Evolutionary conservation across 2,797 vertebrate genomes (phyloP), one percentile per base, ranked within the genome.

Genomic region (Micrastur ruficollis): DNA sequence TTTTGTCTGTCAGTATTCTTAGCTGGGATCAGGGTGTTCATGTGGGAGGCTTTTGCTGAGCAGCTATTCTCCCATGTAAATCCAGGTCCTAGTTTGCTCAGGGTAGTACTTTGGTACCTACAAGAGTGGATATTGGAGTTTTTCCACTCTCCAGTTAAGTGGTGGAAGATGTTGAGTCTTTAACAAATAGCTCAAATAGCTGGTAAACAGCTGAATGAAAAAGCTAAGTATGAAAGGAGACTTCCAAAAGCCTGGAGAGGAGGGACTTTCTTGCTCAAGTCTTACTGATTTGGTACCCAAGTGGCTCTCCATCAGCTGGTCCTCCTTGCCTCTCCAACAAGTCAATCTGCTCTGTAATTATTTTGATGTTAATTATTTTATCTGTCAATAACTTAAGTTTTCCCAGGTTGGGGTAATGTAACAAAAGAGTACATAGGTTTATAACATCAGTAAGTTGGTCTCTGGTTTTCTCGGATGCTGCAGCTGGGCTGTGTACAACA

Each of bases 381-480:
- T 56, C 12, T 71, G 46, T 47, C 31, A 47, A 1, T 23, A 63
- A 22, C 4, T 0, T 1, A 1, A 12, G 32, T n/a, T 88, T 15
- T 34, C n/a, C 25, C 25, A 13, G 63, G 56, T 8, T 46, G 76
- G 44, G 32, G 12, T n/a, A 5, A 7, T 0, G 0, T 7, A 9
- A 5, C 20, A 3, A 5, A 61, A 68, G 29, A 23, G 34, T 11
- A 4, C 46, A 3, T 0, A 5, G 46, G 9, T 21, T n/a, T 10
- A 22, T 7, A 22, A 8, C 18, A 2, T 18, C 25, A 2, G 34
- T 13, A 8, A 32, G n/a, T 36, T 58, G 61, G 16, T 50, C 34
- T 12, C 31, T 26, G 12, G 21, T 9, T 52, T 31, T 27, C 27
- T 34, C 10, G 75, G 53, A 19, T n/a, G 79, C 80, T 62, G 72